A percentile compares a stretch with the other conserved stretches of the same genome.
These are phyloP conservation scores for Eupristina koningsbergeri DNA, from an alignment of 1,140 invertebrate genomes.

Conservation along the genomic window DNA sequence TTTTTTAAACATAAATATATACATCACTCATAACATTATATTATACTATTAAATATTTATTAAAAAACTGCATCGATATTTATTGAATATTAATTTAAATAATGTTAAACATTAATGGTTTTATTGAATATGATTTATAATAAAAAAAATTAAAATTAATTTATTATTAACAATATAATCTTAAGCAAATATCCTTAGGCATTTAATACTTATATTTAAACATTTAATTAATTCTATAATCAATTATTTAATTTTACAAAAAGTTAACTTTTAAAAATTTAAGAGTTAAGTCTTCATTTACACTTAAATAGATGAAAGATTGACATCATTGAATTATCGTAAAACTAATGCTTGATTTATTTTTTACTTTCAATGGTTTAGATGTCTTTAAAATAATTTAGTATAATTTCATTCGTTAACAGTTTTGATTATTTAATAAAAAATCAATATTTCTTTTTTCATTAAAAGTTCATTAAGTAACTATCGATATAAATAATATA, in stretches of 20 bases:
- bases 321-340: conserved; percentile 16
- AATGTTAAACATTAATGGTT: not conserved
- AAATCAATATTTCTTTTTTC: conserved; percentile 10
- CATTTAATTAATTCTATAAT: not conserved
- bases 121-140: not conserved
- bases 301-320: not conserved
- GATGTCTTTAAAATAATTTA: conserved; percentile 31
- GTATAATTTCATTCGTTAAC: not conserved
- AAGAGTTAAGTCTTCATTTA: not conserved
- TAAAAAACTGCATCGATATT: not conserved
- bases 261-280: not conserved
- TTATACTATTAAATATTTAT: not conserved
- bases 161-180: not conserved
- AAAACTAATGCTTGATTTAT: conserved; percentile 7
- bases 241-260: not conserved
- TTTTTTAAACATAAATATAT: not conserved
- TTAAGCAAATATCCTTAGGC: not conserved
- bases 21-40: not conserved
- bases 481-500: conserved; percentile 22
- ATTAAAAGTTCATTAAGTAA: conserved; percentile 45
- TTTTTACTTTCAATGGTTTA: conserved; percentile 28
- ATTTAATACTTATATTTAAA: not conserved
- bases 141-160: not conserved
- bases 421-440: not conserved
- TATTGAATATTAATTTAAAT: not conserved